Evolutionary conservation across 2,797 vertebrate genomes (phyloP), one percentile per base, ranked within the genome.

Genomic region (Xerus rutilus): DNA sequence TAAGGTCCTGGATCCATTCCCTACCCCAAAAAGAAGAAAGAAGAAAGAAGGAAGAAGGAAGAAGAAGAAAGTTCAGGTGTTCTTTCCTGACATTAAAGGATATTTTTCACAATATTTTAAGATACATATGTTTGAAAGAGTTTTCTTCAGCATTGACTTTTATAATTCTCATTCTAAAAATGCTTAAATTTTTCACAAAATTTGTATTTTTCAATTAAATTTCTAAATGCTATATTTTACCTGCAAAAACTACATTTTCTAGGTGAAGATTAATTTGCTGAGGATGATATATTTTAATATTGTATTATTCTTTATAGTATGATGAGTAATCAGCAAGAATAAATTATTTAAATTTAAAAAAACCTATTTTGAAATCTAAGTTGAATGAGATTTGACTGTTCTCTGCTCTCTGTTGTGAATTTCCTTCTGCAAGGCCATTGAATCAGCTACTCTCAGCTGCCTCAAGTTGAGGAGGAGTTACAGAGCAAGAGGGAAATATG

Each of bases 181-280:
- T 92, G 81, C 62, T 88, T 88, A 91, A 93, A 81, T 73, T 96
- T 97, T 98, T 98, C 98, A 94, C 95, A 98, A 98, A 98, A 95
- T 95, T 92, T 96, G 67, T 98, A 98, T 98, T 99, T 98, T 98
- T 97, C 90, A 98, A 97, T 92, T 25, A 91, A 98, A 97, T 88
- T 96, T 97, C 94, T 97, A 97, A 98, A 97, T 98, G 94, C 82
- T 98, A 54, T 99, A 98, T 98, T 99, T 98, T 98, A 97, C 96
- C 93, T 95, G 3, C 97, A 98, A 97, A 83, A 97, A 94, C 81
- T 92, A 97, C 88, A 98, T 98, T 98, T 99, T 98, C 96, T 97
- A 98, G 98, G 87, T 97, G 83, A 93, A 94, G 76, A 95, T 67
- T 49, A 83, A 91, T 73, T 97, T 97, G 96, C 90, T 89, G 94